Percentiles rank a stretch among this genome's conserved stretches.
Evolutionary conservation across 2,888 invertebrate genomes (phyloP).

Genomic region (Microctonus hyperodae): DNA sequence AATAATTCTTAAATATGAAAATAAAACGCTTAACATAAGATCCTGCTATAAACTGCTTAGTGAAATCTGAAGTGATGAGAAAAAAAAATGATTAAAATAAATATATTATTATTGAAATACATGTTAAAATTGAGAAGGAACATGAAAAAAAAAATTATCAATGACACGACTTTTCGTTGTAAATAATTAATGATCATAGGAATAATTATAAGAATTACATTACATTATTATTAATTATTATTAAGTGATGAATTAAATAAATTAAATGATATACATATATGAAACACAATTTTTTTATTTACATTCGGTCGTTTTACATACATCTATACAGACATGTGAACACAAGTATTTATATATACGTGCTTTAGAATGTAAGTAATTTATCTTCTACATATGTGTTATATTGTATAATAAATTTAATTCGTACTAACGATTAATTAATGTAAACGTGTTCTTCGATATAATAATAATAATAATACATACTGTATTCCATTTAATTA

Average conservation of each 20-base stretch:
- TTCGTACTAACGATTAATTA: conserved; percentile 54
- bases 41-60: conserved; percentile 25
- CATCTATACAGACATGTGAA: no score
- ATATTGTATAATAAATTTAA: conserved; percentile 55
- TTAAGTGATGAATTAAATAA: conserved; percentile 49
- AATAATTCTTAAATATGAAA: not conserved
- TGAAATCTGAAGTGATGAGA: conserved; percentile 11
- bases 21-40: not conserved
- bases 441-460: conserved; percentile 60
- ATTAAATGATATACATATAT: conserved; percentile 41
- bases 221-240: conserved; percentile 28
- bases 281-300: conserved; percentile 54
- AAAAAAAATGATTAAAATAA: conserved; percentile 26
- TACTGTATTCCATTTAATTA: conserved; percentile 45
- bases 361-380: conserved; percentile 38
- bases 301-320: conserved; percentile 60
- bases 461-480: no score
- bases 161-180: conserved; percentile 53
- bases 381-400: conserved; percentile 42
- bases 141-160: conserved; percentile 28
- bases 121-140: conserved; percentile 5
- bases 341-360: conserved; percentile 57
- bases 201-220: conserved; percentile 30
- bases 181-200: conserved; percentile 50
- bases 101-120: conserved; percentile 24